A percentile compares a stretch with the other conserved stretches of the same genome.
Evolutionary conservation across 2,888 invertebrate species (phyloP).

Genomic region (Dicranocentrus wangi): DNA sequence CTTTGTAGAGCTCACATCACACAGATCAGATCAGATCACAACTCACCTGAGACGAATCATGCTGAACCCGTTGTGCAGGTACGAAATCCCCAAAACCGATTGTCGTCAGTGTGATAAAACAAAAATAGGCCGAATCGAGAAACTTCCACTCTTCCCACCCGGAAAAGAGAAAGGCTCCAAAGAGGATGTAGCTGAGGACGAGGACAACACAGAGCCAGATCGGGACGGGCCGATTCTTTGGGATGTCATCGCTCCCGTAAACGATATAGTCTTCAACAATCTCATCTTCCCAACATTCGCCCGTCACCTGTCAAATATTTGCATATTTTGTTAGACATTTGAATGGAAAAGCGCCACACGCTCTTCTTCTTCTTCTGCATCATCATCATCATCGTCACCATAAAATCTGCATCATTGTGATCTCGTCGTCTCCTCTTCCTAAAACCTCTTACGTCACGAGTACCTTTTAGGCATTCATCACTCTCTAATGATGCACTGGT

Average conservation of each 20-base stretch:
- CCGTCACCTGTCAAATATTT: slow-evolving; percentile 59
- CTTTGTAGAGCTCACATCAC: too few species aligned
- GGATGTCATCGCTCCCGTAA: slow-evolving; percentile 61
- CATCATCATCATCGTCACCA: too few species aligned
- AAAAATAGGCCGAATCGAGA: slow-evolving; percentile 92
- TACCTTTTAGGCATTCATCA: too few species aligned
- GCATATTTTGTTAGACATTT: too few species aligned
- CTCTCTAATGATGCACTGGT: too few species aligned
- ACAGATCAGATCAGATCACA: too few species aligned
- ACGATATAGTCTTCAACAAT: slow-evolving; percentile 63
- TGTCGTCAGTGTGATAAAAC: slow-evolving; percentile 93
- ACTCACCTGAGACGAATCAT: slow-evolving; percentile 55
- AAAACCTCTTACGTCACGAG: too few species aligned
- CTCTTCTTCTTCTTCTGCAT: too few species aligned
- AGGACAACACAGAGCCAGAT: slow-evolving; percentile 77
- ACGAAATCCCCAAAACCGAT: slow-evolving; percentile 77
- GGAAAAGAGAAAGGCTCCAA: slow-evolving; percentile 89
- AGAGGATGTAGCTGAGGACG: slow-evolving; percentile 86
- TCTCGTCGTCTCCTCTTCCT: too few species aligned
- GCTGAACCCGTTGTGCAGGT: slow-evolving; percentile 45
- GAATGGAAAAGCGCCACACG: too few species aligned
- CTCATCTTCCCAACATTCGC: slow-evolving; percentile 70
- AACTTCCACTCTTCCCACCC: slow-evolving; percentile 91
- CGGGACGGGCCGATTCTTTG: slow-evolving; percentile 82
- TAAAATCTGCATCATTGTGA: too few species aligned